phyloP scores from a whole-genome alignment of 1,140 invertebrate species.

The Aphelinus atriplicis region DNA sequence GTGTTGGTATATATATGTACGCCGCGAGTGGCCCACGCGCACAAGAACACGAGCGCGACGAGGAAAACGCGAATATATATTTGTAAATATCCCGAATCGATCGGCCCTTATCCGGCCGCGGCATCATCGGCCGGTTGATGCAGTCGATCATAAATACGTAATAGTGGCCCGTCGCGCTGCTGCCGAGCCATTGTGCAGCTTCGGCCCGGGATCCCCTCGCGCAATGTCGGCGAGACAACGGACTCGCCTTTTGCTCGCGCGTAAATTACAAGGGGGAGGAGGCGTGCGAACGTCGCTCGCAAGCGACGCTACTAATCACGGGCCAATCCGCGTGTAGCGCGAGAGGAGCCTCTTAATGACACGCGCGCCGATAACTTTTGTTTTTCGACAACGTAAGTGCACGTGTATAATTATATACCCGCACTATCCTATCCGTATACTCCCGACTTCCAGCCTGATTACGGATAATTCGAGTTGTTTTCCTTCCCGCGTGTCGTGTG shows the following conservation, averaged over 20 bases:
- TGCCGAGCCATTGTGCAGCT: too few species aligned
- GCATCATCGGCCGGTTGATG: slow-evolving; percentile 32
- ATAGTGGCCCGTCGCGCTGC: slow-evolving; percentile 13
- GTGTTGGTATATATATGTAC: too few species aligned
- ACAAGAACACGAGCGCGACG: neutral
- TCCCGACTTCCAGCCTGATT: slow-evolving; percentile 13
- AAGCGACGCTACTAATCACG: slow-evolving; percentile 14
- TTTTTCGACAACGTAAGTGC: neutral
- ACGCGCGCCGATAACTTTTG: slow-evolving; percentile 20
- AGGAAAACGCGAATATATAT: neutral
- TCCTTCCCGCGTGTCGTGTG: too few species aligned
- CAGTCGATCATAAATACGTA: slow-evolving; percentile 49
- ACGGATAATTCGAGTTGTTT: neutral
- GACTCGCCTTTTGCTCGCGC: neutral
- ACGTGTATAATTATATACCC: neutral
- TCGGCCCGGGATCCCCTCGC: too few species aligned
- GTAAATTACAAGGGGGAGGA: slow-evolving; percentile 20
- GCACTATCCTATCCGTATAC: slow-evolving; percentile 8
- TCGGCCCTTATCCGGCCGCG: slow-evolving; percentile 36
- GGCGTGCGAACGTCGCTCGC: neutral
- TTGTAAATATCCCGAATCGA: slow-evolving; percentile 7
- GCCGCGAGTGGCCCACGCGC: too few species aligned
- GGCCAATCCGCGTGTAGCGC: neutral
- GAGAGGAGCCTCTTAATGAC: neutral
- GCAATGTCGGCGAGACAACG: too few species aligned